Base-by-base conservation (phyloP, 2,888 invertebrate species). In the Dyspetes luteomarginatus region DNA sequence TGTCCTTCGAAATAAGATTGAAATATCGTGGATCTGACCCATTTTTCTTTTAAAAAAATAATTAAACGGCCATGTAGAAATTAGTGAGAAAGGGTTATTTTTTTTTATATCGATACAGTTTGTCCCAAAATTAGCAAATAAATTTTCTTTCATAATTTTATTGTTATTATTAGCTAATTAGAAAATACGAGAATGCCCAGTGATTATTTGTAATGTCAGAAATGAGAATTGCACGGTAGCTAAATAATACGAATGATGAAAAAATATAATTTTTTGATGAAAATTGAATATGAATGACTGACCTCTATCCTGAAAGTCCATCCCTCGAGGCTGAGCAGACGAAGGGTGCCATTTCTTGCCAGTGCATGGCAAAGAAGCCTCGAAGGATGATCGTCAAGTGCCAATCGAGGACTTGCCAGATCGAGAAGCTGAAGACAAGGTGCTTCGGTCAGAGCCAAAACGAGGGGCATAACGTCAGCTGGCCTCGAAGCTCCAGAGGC, bases 261-360 rank as follows among this genome's bases (percentile, higher is more conserved):
- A 15, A 30, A 30, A 4, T 30, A 30, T 30, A 4, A 30, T 30
- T 30, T 30, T 30, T 30, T 30, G 3, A 17, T 3, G 7, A 30
- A 30, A 30, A 36, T 36, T 9, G 12, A 9, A 36, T 36, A 36
- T 12, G 36, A 36, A 50, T 7, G 28, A 78, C 89, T 90, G 81
- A 93, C 94, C 92, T 94, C 94, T 85, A 94, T 92, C 85, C 93
- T 91, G 84, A 94, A 93, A 52, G 93, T 93, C 94, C 94, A 94
- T 79, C 94, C 94, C 83, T 93, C 93, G 79, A 94, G 90, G 83
- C 93, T 93, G 62, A 94, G 92, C 19, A 94, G 89, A 48, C 93
- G 89, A 2, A 94, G 91, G 3, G 93, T 93, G 2, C 88, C 88
- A 85, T 93, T 93, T 82, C 93, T 91, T 15, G 92, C 91, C 17